Base-by-base conservation (phyloP, 2,888 invertebrate genomes). In the Limnephilus rhombicus region DNA sequence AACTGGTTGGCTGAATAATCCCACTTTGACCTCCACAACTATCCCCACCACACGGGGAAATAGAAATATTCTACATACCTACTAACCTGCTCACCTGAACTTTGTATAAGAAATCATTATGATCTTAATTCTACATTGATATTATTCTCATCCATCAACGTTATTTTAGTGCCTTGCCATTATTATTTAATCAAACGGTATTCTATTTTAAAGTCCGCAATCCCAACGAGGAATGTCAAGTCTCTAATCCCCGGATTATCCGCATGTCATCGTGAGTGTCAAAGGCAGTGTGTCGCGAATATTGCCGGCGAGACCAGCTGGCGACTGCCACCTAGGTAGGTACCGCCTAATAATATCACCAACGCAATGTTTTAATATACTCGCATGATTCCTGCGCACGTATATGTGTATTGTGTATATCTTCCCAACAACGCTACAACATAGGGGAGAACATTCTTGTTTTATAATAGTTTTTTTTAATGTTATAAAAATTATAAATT, bases 241-340 rank as follows among this genome's bases (percentile, higher is more conserved):
- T 68, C 68, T 68, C 68, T 68, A 68, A 68, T 68, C 68, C 68
- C 9, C n/a, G 24, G 68, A 68, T 68, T 68, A 68, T 68, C 68
- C 68, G 24, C 68, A 68, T 68, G 68, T 68, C 68, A 9, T 24
- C 68, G 68, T 68, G 24, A 68, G 68, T 68, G 68, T 68, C 68
- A 68, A n/a, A 68, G 68, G 68, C 68, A n/a, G 68, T 68, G 68
- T n/a, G 68, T 68, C n/a, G 68, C 68, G 68, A 68, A 68, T 68
- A 68, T 68, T 68, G 68, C 4, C 68, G 68, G 68, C 68, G 68
- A 68, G 68, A 68, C 68, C 68, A 68, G 68, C 68, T 68, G 68
- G n/a, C 68, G 68, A n/a, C 53, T 53, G 53, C 49, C 68, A 24
- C 24, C 0, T 18, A 7, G 18, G 18, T 68, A 68, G 68, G 18